Percentiles rank a stretch among this genome's conserved stretches.
These are phyloP conservation scores for Gallinago nigripennis DNA, from an alignment of 2,797 vertebrate genomes.

Conservation along the genomic window DNA sequence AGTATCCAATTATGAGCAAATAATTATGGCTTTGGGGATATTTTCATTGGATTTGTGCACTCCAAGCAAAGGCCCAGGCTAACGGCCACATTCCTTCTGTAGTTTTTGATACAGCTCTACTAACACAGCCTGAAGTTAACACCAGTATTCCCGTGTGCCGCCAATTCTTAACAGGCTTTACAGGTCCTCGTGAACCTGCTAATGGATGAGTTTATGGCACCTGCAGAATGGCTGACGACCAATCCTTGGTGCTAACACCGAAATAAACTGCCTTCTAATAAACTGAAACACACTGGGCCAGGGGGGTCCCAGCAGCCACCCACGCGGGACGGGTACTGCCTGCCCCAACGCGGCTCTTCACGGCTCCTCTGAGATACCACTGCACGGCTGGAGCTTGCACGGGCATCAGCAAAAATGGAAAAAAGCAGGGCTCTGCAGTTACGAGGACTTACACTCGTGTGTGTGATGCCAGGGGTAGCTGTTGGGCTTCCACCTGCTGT, in stretches of 20 bases:
- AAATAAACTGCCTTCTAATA: background rate
- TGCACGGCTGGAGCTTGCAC: background rate
- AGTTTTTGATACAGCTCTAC: background rate
- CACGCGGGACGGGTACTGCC: background rate
- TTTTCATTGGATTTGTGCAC: slow-evolving; percentile 13
- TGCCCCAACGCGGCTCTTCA: background rate
- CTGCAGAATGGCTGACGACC: background rate
- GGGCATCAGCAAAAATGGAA: accelerated
- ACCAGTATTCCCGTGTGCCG: background rate
- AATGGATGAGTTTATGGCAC: background rate
- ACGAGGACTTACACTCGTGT: too few species aligned
- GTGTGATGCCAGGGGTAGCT: background rate
- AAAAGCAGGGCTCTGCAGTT: background rate
- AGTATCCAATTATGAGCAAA: background rate
- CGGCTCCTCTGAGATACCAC: background rate
- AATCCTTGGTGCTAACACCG: too few species aligned
- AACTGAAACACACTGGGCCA: background rate
- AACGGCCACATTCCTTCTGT: background rate
- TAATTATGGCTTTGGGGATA: background rate
- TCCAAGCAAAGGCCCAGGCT: background rate
- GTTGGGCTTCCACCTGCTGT: background rate
- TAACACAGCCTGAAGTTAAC: background rate
- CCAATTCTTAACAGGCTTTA: background rate
- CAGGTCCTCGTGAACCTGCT: background rate
- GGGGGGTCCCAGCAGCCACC: background rate